phyloP scores from a whole-genome alignment of 2,113 vertebrate genomes.

The Fulica atra region DNA sequence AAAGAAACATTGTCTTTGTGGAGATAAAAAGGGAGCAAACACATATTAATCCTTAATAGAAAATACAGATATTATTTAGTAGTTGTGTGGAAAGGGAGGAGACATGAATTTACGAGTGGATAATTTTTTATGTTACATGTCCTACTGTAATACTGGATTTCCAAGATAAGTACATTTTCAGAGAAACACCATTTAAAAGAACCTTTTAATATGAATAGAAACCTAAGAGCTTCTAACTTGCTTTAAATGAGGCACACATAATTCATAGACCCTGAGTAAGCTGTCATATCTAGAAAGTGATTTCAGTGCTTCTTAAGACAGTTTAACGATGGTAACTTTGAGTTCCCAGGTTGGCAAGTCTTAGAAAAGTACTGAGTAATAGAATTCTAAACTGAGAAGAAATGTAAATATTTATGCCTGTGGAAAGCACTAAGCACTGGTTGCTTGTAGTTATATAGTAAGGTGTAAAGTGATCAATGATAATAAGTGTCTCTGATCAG shows the following conservation, averaged over 20 bases:
- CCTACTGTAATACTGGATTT: background rate
- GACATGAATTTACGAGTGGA: background rate
- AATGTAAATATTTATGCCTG: background rate
- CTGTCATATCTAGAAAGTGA: background rate
- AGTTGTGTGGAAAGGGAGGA: background rate
- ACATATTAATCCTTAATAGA: background rate
- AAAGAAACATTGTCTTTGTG: background rate
- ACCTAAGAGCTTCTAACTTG: background rate
- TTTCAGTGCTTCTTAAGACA: background rate
- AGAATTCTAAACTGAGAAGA: background rate
- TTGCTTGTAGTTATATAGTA: background rate
- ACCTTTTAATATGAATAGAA: background rate
- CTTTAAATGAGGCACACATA: rapidly evolving
- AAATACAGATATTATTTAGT: background rate
- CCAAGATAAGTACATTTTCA: background rate
- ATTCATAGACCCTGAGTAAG: background rate
- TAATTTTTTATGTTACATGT: background rate
- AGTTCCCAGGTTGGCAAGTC: background rate
- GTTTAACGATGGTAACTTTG: background rate
- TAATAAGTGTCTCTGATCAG: background rate
- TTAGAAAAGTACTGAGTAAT: background rate
- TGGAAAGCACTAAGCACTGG: background rate
- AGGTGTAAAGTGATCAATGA: background rate
- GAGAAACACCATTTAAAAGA: background rate
- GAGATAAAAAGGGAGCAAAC: background rate